Evolutionary conservation across 2,113 vertebrate species (phyloP).

Genomic region (Bubo blakistoni): DNA sequence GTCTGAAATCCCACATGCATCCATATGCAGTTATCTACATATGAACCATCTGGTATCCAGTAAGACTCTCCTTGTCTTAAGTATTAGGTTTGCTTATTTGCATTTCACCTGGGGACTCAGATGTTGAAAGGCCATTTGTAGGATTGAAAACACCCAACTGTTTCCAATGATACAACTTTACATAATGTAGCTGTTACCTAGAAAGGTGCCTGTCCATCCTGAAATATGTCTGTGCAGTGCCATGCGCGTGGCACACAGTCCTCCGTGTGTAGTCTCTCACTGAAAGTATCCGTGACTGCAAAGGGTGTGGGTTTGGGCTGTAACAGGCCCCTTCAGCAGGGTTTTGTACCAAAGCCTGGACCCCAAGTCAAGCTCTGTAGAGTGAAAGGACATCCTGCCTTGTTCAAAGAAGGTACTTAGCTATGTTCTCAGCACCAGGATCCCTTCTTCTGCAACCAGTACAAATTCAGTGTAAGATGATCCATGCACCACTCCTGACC

Average conservation of each 20-base stretch:
- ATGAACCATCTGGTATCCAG: background rate
- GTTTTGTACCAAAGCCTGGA: background rate
- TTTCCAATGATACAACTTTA: background rate
- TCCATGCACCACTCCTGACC: background rate
- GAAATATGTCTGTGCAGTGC: background rate
- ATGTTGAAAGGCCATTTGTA: background rate
- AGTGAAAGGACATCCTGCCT: background rate
- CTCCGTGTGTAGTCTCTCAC: background rate
- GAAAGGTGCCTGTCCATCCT: background rate
- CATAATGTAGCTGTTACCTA: background rate
- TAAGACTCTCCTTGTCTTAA: background rate
- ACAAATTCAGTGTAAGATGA: background rate
- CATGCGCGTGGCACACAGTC: fast-evolving
- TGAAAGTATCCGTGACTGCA: background rate
- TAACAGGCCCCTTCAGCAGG: background rate
- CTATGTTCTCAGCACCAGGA: background rate
- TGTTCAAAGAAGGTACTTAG: background rate
- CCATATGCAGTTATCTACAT: background rate
- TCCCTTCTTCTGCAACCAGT: background rate
- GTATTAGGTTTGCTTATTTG: background rate
- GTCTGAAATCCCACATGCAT: background rate
- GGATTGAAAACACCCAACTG: background rate
- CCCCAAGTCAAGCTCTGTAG: background rate
- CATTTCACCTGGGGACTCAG: background rate
- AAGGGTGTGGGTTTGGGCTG: background rate